Conservation (phyloP, 2,113 vertebrate species). For the Zosterops hypoxanthus region DNA sequence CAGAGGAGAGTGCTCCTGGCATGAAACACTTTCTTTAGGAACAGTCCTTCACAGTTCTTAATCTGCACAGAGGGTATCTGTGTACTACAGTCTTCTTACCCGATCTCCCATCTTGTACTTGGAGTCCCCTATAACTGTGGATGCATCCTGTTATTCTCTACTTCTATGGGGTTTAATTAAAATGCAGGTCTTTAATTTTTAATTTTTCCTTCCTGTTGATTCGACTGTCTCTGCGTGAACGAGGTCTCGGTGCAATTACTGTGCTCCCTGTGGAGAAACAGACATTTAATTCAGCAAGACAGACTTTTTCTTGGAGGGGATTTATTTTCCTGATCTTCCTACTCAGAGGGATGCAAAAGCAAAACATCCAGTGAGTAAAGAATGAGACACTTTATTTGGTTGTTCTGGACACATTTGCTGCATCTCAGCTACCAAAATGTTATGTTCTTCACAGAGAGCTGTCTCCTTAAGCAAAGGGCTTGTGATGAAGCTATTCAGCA, state of each 20-base stretch:
- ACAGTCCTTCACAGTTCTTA: neutral
- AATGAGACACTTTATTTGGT: neutral
- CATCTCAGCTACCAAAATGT: neutral
- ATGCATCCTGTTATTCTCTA: neutral
- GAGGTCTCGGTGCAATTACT: conserved; percentile 35
- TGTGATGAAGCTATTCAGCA: neutral
- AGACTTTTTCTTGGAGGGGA: neutral
- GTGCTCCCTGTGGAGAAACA: conserved; percentile 37
- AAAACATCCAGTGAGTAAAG: neutral
- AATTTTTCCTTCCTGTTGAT: conserved; percentile 60
- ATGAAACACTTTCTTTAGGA: neutral
- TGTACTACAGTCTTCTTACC: neutral
- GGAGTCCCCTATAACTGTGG: neutral
- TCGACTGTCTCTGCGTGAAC: neutral
- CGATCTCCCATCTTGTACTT: neutral
- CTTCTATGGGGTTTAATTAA: conserved; percentile 50
- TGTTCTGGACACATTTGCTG: neutral
- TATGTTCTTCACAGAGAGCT: neutral
- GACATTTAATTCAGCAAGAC: conserved; percentile 26
- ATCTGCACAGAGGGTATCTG: neutral
- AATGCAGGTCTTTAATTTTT: conserved; percentile 62
- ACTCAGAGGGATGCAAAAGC: neutral
- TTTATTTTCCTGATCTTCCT: conserved; percentile 44
- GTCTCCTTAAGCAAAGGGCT: neutral
- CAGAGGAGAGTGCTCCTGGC: neutral